Evolutionary conservation across 2,113 vertebrate genomes (phyloP).

Genomic region (Elephantulus edwardii): DNA sequence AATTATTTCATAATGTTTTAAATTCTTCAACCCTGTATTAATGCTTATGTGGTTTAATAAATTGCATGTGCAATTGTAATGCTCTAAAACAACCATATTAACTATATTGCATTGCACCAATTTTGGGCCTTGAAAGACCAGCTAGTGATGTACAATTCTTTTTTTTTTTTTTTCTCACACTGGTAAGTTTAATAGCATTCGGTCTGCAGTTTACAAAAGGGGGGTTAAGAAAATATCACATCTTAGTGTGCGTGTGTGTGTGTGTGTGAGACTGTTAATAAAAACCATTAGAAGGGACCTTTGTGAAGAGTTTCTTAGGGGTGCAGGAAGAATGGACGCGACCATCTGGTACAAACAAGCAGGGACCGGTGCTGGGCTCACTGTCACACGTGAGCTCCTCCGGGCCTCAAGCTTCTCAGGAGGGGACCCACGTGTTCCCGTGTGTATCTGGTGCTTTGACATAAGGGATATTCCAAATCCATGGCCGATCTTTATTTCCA

Average conservation of each 20-base stretch:
- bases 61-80: no score
- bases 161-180: no score
- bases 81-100: no score
- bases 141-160: no score
- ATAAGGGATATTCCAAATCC: conserved; percentile 90
- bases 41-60: no score
- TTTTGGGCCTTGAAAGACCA: no score
- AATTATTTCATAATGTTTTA: no score
- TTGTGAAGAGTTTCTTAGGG: neutral
- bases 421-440: conserved; percentile 97
- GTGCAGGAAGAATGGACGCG: neutral
- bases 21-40: no score
- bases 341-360: neutral
- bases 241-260: no score
- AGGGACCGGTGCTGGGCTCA: conserved; percentile 24
- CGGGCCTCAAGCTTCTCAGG: conserved; percentile 79
- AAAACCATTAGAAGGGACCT: neutral
- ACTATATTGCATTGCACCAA: no score
- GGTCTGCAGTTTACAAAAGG: conserved; percentile 37
- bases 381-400: neutral
- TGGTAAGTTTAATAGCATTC: conserved; percentile 31
- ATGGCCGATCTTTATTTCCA: conserved; percentile 88
- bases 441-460: conserved; percentile 92
- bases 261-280: neutral
- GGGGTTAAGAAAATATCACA: conserved; percentile 55